Evolutionary conservation across 2,888 invertebrate genomes (phyloP).

Genomic region (Parelbella ahira): DNA sequence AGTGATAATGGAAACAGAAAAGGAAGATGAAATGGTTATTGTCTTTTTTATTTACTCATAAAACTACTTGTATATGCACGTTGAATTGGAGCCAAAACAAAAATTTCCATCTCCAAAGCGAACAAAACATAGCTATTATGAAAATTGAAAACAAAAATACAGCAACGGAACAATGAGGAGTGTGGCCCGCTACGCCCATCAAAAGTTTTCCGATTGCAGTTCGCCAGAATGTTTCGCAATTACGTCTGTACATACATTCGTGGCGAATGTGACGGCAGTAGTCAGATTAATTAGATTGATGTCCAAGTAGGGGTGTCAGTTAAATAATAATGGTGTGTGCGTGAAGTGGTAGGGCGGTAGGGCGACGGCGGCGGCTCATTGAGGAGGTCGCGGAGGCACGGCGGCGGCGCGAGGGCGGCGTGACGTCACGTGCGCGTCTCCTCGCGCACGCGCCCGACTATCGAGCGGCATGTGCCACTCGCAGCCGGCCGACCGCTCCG

Average conservation of each 20-base stretch:
- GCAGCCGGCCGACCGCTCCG: conserved; percentile 64
- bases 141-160: conserved; percentile 26
- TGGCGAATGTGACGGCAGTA: conserved; percentile 27
- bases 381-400: conserved; percentile 42
- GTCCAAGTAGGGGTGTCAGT: conserved; percentile 37
- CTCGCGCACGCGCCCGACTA: conserved; percentile 70
- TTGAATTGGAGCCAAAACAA: conserved; percentile 23
- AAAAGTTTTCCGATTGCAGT: conserved; percentile 21
- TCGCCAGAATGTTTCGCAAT: conserved; percentile 13
- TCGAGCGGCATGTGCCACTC: conserved; percentile 76
- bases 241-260: conserved; percentile 5
- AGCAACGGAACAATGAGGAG: conserved; percentile 22
- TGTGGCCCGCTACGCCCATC: conserved; percentile 12
- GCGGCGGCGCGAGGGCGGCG: conserved; percentile 55
- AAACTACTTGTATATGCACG: conserved; percentile 11
- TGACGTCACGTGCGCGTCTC: conserved; percentile 62
- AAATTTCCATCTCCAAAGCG: conserved; percentile 14
- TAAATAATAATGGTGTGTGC: conserved; percentile 37
- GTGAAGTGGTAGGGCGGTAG: conserved; percentile 31
- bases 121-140: conserved; percentile 26
- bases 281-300: conserved; percentile 38
- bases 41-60: conserved; percentile 24
- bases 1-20: conserved; percentile 24
- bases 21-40: conserved; percentile 26
- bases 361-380: conserved; percentile 36